A percentile compares a stretch with the other conserved stretches of the same genome.
Conservation (phyloP, 2,797 vertebrate genomes). For the Gila robusta region DNA sequence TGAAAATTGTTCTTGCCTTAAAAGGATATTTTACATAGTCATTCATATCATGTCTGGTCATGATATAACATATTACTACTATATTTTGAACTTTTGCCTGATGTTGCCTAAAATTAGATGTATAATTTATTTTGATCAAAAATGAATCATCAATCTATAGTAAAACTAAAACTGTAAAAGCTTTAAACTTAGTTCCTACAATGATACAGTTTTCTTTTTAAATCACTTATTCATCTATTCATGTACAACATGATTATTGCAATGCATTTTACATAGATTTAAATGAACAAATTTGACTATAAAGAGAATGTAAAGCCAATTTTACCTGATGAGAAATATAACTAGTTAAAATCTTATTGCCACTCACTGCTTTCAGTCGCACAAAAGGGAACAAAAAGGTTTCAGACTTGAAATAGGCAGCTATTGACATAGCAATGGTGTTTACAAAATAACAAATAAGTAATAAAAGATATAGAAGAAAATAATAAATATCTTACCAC, state of each 20-base stretch:
- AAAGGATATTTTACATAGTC: neutral
- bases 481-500: constrained; percentile 11
- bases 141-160: neutral
- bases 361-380: neutral
- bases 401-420: neutral
- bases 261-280: neutral
- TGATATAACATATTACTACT: neutral
- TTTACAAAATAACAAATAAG: neutral
- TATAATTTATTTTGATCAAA: neutral
- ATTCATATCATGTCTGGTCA: neutral
- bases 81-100: neutral
- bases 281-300: neutral
- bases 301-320: neutral
- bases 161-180: neutral
- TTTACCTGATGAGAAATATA: neutral
- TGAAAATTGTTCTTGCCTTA: neutral
- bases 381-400: neutral
- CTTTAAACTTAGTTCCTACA: neutral
- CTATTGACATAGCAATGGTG: neutral
- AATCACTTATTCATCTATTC: neutral
- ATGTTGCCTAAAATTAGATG: no score
- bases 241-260: neutral
- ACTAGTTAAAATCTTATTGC: neutral
- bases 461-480: neutral
- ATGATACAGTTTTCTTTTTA: neutral